Evolutionary conservation across 2,113 vertebrate species (phyloP).

Genomic region (Oryzias woworae): DNA sequence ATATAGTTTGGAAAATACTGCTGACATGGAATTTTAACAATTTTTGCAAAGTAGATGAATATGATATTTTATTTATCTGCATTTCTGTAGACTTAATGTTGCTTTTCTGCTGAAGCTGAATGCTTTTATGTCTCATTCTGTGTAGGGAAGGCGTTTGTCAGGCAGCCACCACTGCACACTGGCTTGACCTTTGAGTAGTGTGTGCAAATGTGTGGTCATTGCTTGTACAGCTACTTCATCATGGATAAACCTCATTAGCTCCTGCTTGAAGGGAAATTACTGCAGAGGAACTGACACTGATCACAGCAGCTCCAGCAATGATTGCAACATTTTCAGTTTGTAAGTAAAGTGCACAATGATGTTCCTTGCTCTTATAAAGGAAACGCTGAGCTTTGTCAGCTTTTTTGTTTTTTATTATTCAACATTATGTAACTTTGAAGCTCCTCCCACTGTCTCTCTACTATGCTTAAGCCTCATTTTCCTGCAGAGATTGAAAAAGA

Average conservation of each 20-base stretch:
- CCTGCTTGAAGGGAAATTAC: neutral
- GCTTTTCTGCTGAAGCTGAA: neutral
- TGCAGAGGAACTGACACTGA: neutral
- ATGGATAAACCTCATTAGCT: neutral
- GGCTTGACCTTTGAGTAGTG: neutral
- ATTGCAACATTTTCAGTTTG: neutral
- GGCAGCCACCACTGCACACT: neutral
- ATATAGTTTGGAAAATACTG: no score
- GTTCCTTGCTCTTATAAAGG: neutral
- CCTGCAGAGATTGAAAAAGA: no score
- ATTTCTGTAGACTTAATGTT: neutral
- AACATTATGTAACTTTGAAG: neutral
- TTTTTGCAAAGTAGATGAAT: neutral
- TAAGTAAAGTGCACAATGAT: neutral
- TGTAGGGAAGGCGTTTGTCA: neutral
- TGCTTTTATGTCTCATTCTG: neutral
- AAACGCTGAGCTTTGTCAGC: neutral
- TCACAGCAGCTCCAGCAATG: neutral
- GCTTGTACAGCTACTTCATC: neutral
- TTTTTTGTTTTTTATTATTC: neutral
- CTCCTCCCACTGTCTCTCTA: neutral
- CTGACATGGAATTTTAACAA: no score
- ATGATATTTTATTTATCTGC: neutral
- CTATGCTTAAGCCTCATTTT: neutral
- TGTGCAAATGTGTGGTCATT: neutral